Conservation (phyloP, 2,113 vertebrate species). For the Todiramphus chloris region DNA sequence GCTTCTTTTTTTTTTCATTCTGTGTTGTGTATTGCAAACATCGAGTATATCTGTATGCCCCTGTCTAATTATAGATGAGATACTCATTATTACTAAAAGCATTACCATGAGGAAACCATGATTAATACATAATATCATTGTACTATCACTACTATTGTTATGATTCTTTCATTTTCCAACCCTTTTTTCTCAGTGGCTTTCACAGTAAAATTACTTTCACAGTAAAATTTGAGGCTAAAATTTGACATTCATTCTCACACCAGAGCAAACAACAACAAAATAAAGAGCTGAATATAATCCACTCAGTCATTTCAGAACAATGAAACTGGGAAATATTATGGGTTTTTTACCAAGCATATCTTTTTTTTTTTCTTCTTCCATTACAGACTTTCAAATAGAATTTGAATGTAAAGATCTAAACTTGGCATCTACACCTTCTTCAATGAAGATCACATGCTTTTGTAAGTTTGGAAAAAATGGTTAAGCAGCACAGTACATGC, state of each 20-base stretch:
- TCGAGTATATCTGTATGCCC: background rate
- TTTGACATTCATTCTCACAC: background rate
- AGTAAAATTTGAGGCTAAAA: background rate
- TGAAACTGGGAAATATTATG: background rate
- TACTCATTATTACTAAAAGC: background rate
- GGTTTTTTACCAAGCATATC: background rate
- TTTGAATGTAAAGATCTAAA: conserved; percentile 32
- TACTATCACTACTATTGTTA: background rate
- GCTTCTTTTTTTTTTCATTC: background rate
- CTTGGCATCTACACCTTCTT: conserved; percentile 23
- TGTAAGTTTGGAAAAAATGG: conserved; percentile 32
- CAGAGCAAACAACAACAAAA: background rate
- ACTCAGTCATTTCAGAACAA: background rate
- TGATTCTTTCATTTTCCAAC: background rate
- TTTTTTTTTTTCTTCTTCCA: background rate
- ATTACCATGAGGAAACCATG: background rate
- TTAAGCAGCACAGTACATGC: conserved; percentile 28
- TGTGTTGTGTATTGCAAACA: background rate
- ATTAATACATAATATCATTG: background rate
- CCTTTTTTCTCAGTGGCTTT: background rate
- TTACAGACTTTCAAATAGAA: background rate
- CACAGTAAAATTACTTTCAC: background rate
- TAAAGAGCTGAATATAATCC: background rate
- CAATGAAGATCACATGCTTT: conserved; percentile 54
- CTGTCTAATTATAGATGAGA: background rate